These are phyloP conservation scores for Oligia latruncula DNA, from an alignment of 2,888 invertebrate species.

Conservation along the genomic window DNA sequence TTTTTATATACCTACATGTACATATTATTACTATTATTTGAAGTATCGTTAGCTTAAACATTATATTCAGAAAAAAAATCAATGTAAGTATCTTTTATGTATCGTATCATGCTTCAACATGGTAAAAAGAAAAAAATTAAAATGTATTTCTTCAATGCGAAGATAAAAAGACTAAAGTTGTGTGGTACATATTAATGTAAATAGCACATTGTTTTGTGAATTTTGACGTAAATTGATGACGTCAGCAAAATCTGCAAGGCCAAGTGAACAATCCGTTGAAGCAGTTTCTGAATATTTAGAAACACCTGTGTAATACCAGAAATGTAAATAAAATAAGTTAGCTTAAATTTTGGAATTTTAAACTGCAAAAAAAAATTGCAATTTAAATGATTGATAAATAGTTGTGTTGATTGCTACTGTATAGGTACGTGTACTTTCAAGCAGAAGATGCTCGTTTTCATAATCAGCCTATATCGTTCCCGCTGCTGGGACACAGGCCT, in stretches of 20 bases:
- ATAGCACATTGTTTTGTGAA: constrained; percentile 34
- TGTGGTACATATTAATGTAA: constrained; percentile 12
- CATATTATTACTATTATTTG: too few species aligned
- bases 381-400: background rate
- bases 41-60: too few species aligned
- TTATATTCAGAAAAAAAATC: too few species aligned
- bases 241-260: constrained; percentile 64
- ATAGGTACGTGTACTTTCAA: background rate
- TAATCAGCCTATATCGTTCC: too few species aligned
- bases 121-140: background rate
- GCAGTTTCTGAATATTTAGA: constrained; percentile 36
- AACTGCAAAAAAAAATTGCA: too few species aligned
- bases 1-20: too few species aligned
- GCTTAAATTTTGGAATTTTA: background rate
- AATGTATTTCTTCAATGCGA: constrained; percentile 13
- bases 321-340: constrained; percentile 18
- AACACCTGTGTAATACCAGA: constrained; percentile 63
- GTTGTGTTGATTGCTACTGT: background rate
- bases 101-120: constrained; percentile 5
- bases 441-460: too few species aligned
- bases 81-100: background rate
- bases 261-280: constrained; percentile 49
- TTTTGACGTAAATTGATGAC: constrained; percentile 44
- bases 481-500: too few species aligned
- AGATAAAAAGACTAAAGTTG: background rate